Evolutionary conservation across 2,113 vertebrate species (phyloP), one percentile per base, ranked within the genome.

Genomic region (Brevimyrus niger): DNA sequence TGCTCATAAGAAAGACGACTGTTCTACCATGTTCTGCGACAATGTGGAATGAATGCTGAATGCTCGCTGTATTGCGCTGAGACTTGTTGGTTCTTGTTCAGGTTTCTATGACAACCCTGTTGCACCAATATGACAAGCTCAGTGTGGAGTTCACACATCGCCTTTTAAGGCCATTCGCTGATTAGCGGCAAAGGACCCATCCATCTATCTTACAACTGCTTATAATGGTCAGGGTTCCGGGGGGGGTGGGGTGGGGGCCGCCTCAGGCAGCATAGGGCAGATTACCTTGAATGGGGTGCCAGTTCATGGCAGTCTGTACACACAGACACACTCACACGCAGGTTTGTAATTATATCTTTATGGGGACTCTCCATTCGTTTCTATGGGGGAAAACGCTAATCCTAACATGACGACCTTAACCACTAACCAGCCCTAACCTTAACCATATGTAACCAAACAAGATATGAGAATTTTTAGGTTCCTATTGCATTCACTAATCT

Each of bases 31-130:
- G 13, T 80, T 42, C 73, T 80, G 73, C 35, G 27, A 80, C 73
- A 42, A 7, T 42, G 73, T 35, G 31, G 35, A 80, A 42, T 80
- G 73, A 80, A 8, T 80, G 73, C 35, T 19, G 73, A 15, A 80
- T 80, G 31, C 17, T 80, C 73, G 42, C 31, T 80, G 17, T 76
- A 31, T 17, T 42, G 73, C 35, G 2, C 31, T 42, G 4, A 42
- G 31, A 80, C 15, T 42, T 80, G 73, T 80, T 80, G 73, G 73
- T 42, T 19, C 73, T 80, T 80, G 31, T 80, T 80, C 73, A 42
- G 31, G 73, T 80, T 80, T 80, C 73, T 80, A 80, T 80, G 73
- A 80, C 73, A 80, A 80, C 73, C 42, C 31, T 80, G 35, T 80
- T 80, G 31, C 73, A 80, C 35, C 73, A 80, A 80, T 42, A 80